These are phyloP conservation scores for Phoebastria nigripes DNA, from an alignment of 2,797 vertebrate species.

Conservation along the genomic window DNA sequence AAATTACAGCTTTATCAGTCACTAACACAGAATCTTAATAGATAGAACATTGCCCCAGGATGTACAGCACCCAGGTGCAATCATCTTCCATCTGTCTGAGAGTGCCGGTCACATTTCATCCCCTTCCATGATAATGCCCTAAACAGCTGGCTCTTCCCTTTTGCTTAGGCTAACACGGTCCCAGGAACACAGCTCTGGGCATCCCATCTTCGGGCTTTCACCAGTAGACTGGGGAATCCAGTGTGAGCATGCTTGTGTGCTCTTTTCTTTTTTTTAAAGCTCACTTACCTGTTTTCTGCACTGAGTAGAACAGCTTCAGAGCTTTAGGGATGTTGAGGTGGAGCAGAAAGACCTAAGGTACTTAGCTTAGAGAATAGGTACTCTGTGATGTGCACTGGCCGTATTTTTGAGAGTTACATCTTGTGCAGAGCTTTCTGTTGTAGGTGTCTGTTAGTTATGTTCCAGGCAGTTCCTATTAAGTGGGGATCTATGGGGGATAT, in stretches of 20 bases:
- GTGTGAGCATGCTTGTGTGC: background rate
- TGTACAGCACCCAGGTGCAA: background rate
- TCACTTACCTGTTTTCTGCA: background rate
- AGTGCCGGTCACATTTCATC: background rate
- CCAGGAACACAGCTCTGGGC: background rate
- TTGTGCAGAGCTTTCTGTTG: background rate
- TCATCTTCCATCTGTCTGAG: background rate
- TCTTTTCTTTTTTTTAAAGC: background rate
- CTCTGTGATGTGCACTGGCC: background rate
- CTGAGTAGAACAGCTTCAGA: background rate
- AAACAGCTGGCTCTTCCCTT: background rate
- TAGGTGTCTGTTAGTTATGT: background rate
- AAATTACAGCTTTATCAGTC: background rate
- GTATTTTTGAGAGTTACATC: background rate
- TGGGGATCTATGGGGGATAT: background rate
- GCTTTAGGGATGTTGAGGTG: background rate
- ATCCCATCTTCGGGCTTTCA: background rate
- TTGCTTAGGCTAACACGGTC: background rate
- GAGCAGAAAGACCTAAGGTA: background rate
- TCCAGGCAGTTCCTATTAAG: background rate
- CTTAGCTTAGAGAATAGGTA: background rate
- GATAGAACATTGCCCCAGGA: background rate
- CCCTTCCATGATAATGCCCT: background rate
- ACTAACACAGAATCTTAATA: background rate
- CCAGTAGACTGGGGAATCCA: background rate